These are phyloP conservation scores for Shargacucullia verbasci DNA, from an alignment of 2,888 invertebrate genomes.

Conservation along the genomic window DNA sequence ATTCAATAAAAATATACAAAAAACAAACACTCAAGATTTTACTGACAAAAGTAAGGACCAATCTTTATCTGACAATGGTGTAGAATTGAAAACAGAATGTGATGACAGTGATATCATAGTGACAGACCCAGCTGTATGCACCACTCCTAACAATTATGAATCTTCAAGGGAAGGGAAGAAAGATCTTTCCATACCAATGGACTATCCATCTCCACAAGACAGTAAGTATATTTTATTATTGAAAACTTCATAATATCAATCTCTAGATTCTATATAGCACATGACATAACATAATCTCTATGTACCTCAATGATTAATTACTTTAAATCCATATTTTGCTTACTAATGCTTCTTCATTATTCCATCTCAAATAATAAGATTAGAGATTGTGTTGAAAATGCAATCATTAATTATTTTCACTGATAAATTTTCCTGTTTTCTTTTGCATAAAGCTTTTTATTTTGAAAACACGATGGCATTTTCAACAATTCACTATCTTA, in stretches of 20 bases:
- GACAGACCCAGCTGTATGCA: slow-evolving; percentile 82
- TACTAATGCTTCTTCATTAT: slow-evolving; percentile 66
- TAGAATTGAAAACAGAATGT: slow-evolving; percentile 84
- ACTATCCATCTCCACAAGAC: slow-evolving; percentile 83
- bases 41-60: slow-evolving; percentile 73
- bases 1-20: slow-evolving; percentile 70
- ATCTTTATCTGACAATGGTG: slow-evolving; percentile 63
- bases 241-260: slow-evolving; percentile 23
- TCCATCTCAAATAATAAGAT: slow-evolving; percentile 56
- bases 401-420: slow-evolving; percentile 83
- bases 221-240: slow-evolving; percentile 73
- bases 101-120: slow-evolving; percentile 85
- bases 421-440: slow-evolving; percentile 73
- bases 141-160: slow-evolving; percentile 78
- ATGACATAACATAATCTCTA: slow-evolving; percentile 21
- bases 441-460: slow-evolving; percentile 78
- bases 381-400: slow-evolving; percentile 88
- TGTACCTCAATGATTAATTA: slow-evolving; percentile 9
- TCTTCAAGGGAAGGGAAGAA: slow-evolving; percentile 75
- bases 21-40: slow-evolving; percentile 64
- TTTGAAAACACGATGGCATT: slow-evolving; percentile 89
- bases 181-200: slow-evolving; percentile 71
- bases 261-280: slow-evolving; percentile 37
- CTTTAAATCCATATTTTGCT: slow-evolving; percentile 57
- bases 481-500: slow-evolving; percentile 80